Evolutionary conservation across 1,140 invertebrate genomes (phyloP).

Genomic region (Ruditapes philippinarum): DNA sequence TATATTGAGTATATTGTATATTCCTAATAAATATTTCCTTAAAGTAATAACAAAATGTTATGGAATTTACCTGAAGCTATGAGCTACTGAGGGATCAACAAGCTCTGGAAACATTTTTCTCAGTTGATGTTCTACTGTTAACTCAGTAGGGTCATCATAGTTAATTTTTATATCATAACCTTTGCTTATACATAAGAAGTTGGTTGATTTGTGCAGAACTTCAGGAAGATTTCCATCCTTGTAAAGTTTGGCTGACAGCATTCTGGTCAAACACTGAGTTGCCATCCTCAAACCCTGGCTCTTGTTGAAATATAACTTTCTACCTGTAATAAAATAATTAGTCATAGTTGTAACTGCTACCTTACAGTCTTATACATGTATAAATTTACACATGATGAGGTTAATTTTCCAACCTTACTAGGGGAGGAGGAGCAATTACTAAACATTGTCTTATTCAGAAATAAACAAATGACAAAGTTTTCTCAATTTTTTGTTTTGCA

Average conservation of each 20-base stretch:
- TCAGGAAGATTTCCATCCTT: not conserved
- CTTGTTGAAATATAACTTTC: not conserved
- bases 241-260: not conserved
- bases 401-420: too few species aligned
- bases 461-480: too few species aligned
- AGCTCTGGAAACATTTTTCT: constrained; percentile 88
- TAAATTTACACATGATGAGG: too few species aligned
- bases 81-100: constrained; percentile 88
- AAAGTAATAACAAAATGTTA: too few species aligned
- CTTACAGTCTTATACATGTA: too few species aligned
- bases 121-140: constrained; percentile 89
- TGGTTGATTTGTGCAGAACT: constrained; percentile 43
- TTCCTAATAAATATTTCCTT: too few species aligned
- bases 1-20: too few species aligned
- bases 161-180: constrained; percentile 87
- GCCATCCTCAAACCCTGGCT: not conserved
- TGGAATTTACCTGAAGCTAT: constrained; percentile 89
- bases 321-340: not conserved
- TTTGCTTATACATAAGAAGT: constrained; percentile 62
- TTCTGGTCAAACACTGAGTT: not conserved
- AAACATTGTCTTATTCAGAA: too few species aligned
- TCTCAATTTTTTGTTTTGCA: too few species aligned
- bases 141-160: constrained; percentile 87
- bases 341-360: too few species aligned
- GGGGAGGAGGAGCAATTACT: too few species aligned